Evolutionary conservation across 1,140 invertebrate species (phyloP).

Genomic region (Cydia fagiglandana): DNA sequence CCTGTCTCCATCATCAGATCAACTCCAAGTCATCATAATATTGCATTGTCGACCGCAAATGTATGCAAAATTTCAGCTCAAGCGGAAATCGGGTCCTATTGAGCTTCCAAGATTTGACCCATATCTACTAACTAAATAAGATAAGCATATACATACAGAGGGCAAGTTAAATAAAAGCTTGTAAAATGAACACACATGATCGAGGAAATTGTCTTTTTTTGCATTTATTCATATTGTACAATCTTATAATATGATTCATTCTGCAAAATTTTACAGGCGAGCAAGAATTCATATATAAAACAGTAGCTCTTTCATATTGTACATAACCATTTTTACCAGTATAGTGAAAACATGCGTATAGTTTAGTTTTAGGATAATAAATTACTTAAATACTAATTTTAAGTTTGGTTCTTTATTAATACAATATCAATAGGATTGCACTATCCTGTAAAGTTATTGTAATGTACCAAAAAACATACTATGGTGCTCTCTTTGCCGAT

Average conservation of each 20-base stretch:
- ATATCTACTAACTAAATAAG: too few relatives aligned
- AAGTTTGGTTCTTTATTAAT: constrained; percentile 80
- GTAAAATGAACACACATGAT: constrained; percentile 59
- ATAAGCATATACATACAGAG: too few relatives aligned
- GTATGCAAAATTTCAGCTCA: too few relatives aligned
- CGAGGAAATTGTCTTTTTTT: constrained; percentile 78
- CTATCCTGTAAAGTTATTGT: constrained; percentile 74
- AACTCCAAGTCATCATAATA: too few relatives aligned
- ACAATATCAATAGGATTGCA: constrained; percentile 77
- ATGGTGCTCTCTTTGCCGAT: constrained; percentile 75
- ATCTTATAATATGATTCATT: constrained; percentile 79
- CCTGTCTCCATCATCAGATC: too few relatives aligned
- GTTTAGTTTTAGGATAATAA: constrained; percentile 80
- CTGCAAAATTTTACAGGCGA: constrained; percentile 80
- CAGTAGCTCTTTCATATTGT: constrained; percentile 79
- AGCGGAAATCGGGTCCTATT: too few relatives aligned
- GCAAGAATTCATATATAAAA: constrained; percentile 81
- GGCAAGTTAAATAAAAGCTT: too few relatives aligned
- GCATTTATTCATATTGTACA: constrained; percentile 80
- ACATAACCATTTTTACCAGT: constrained; percentile 79
- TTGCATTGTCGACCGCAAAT: too few relatives aligned
- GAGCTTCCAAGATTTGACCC: too few relatives aligned
- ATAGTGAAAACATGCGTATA: constrained; percentile 80
- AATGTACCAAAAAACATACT: constrained; percentile 73
- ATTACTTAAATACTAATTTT: constrained; percentile 80